Evolutionary conservation across 2,113 vertebrate species (phyloP), one percentile per base, ranked within the genome.

Genomic region (Platanista minor): DNA sequence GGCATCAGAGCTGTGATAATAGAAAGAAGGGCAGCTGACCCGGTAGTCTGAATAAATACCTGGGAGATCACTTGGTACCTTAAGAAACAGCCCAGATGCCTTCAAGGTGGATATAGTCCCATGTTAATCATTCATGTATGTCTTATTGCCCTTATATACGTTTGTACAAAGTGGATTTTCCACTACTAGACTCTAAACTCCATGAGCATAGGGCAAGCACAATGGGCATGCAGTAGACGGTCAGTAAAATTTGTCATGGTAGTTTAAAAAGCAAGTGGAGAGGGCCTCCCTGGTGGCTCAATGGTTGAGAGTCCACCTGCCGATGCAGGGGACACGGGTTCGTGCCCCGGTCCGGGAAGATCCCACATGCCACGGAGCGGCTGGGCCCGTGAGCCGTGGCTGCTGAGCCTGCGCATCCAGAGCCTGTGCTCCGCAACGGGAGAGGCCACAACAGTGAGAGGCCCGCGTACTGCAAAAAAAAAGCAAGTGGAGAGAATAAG

Each of bases 151-250:
- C 67, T 66, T 52, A 25, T 46, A 8, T 6, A 59, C 3, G 1
- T 29, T 52, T 1, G 5, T 39, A 29, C 27, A 49, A 85, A n/a
- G 0, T 11, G 29, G 8, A 54, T 15, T n/a, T 43, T 61, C 74
- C 10, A 54, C 23, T 57, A 36, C 6, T 6, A 59, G 33, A 41
- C 5, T 36, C 92, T 71, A 23, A n/a, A 49, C n/a, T 57, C 67
- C 41, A 2, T 3, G 57, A 85, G 27, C 31, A 3, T 1, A 5
- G n/a, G 52, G 61, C 52, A 31, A 59, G 25, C 29, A 71, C 59
- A n/a, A 1, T 20, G 23, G 9, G 13, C 2, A 33, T 20, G 5
- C 6, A 41, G 5, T 8, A 29, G 21, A 21, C 1, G 0, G 5
- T 66, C 27, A 14, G 61, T 6, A 57, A 23, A 17, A 17, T 33